Evolutionary conservation across 2,797 vertebrate genomes (phyloP), one percentile per base, ranked within the genome.

Genomic region (Myotis vivesi): DNA sequence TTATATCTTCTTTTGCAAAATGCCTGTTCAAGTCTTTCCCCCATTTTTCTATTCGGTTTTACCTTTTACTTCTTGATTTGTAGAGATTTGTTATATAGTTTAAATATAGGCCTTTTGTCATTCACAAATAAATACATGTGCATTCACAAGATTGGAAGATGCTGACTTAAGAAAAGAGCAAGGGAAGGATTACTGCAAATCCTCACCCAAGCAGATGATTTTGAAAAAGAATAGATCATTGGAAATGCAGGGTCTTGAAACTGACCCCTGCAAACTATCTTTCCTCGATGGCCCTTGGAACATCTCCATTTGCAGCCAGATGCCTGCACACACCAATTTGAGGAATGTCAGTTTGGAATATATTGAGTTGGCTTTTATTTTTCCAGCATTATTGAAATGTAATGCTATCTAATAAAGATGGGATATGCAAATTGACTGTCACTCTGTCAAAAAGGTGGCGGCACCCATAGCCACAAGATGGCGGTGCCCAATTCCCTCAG

Each of bases 81-180:
- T 88, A 91, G n/a, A 57, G 73, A 11, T 81, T 91, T n/a, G 30
- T 75, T 91, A 16, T 23, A 30, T 91, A 46, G 77, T 96, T 41
- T 82, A 20, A 49, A 46, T 77, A 57, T 53, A 41, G 80, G 19
- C 10, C 8, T 55, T 92, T 72, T 84, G 25, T 64, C 13, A 30
- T 8, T 28, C 13, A 49, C 20, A 33, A 41, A 59, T 38, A 41
- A 33, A 80, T 62, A 12, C 46, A 79, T 80, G 11, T 75, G 44
- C 13, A 46, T 5, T 81, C 53, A 73, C 17, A 73, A 93, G 28
- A 36, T 46, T 73, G 30, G 44, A 86, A 82, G 36, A 86, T 38
- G 8, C 30, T 79, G 59, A 76, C 71, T 49, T 87, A 79, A 51
- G 77, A 66, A 77, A 44, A 57, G 59, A 62, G 30, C 23, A 72